These are phyloP conservation scores for Melanostigma gelatinosum DNA, from an alignment of 2,113 vertebrate species.

Conservation along the genomic window DNA sequence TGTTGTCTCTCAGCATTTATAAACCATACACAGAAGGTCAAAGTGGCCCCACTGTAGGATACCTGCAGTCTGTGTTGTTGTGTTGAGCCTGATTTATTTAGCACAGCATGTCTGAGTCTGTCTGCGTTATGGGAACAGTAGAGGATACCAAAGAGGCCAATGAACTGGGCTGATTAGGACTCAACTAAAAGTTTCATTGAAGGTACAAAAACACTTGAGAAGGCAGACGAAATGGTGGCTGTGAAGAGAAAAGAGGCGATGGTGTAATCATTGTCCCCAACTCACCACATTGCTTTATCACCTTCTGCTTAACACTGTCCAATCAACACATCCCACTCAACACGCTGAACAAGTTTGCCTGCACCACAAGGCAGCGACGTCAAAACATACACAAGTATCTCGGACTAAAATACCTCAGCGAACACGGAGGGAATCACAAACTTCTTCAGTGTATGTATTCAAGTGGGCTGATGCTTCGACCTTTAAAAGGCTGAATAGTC, in stretches of 20 bases:
- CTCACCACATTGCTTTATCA: slow-evolving; percentile 35
- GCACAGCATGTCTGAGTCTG: slow-evolving; percentile 30
- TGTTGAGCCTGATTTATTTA: slow-evolving; percentile 36
- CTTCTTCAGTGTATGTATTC: background rate
- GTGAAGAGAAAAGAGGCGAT: slow-evolving; percentile 7
- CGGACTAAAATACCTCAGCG: background rate
- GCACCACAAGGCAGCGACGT: slow-evolving; percentile 18
- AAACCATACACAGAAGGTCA: slow-evolving; percentile 46
- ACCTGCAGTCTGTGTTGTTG: slow-evolving; percentile 9
- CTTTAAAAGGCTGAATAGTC: background rate
- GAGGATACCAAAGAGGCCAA: slow-evolving; percentile 19
- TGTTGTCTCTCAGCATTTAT: slow-evolving; percentile 42
- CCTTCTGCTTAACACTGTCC: slow-evolving; percentile 54
- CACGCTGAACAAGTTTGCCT: slow-evolving; percentile 11
- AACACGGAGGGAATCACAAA: slow-evolving; percentile 16
- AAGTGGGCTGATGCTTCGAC: background rate
- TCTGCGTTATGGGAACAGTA: slow-evolving; percentile 8
- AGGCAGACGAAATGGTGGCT: background rate
- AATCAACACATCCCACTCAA: slow-evolving; percentile 70
- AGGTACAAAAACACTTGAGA: slow-evolving; percentile 13
- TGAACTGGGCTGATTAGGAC: slow-evolving; percentile 34
- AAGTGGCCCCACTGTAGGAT: slow-evolving; percentile 1
- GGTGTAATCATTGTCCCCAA: slow-evolving; percentile 20
- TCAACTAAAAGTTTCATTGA: slow-evolving; percentile 17
- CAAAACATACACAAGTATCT: slow-evolving; percentile 24